Base-by-base conservation (phyloP, 2,888 invertebrate genomes). In the Carabus problematicus region DNA sequence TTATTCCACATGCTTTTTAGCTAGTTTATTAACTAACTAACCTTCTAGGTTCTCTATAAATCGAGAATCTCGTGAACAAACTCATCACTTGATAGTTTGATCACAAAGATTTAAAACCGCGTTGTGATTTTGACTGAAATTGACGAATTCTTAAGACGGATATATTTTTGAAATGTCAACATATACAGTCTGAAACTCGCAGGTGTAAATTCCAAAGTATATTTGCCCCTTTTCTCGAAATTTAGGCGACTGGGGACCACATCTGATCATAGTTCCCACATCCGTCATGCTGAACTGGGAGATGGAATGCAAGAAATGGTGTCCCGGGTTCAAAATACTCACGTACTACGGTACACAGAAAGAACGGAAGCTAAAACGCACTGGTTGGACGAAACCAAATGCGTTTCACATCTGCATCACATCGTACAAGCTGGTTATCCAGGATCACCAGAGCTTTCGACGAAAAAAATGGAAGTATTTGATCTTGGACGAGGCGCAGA, bases 231-330 rank as follows among this genome's bases (percentile, higher is more conserved):
- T n/a, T n/a, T n/a, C n/a, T 7, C n/a, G 12, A 9, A 47, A 7
- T 75, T 74, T 78, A 82, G 88, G 86, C 74, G 91, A 95, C 79
- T 99, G 99, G 99, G 99, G 99, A 41, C 99, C 99, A 64, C 99
- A 99, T 87, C 86, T 99, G 19, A 97, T 99, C 74, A 94, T 99
- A 72, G 99, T 99, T 74, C 99, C 99, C 70, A 99, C 99, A 12
- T 98, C 98, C 74, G 98, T 99, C 61, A 97, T 99, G 93, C 87
- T 99, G 72, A 99, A 99, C 84, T 99, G 99, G 99, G 99, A 99
- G 85, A 96, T 98, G 95, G 99, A 99, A 83, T 94, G 97, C 79
- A 98, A 99, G 83, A 98, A 98, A 82, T 99, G 99, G 99, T 98
- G 98, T 82, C 99, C 99, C 0, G 96, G 95, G 62, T 97, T 99